A percentile compares a stretch with the other conserved stretches of the same genome.
These are phyloP conservation scores for Vireo griseus DNA, from an alignment of 2,797 vertebrate species.

Conservation along the genomic window DNA sequence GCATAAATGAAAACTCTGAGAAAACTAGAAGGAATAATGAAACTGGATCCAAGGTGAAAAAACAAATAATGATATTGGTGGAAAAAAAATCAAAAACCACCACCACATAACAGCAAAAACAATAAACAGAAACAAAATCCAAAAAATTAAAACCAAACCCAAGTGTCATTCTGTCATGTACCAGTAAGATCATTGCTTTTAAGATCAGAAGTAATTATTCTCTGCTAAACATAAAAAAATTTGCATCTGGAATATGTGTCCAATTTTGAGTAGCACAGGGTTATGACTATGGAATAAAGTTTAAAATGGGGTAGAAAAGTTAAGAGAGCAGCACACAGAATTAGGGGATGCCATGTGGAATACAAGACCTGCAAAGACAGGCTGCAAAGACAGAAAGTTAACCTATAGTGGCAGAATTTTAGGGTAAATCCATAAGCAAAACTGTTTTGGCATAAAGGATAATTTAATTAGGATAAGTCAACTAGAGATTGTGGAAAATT, in stretches of 20 bases:
- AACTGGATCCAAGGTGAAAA: not conserved
- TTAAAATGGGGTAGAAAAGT: not conserved
- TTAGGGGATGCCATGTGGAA: not conserved
- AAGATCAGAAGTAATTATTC: not conserved
- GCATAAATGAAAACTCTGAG: not conserved
- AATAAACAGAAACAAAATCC: not conserved
- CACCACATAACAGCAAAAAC: not conserved
- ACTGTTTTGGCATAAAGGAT: not conserved
- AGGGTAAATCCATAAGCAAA: not conserved
- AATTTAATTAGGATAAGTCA: not conserved
- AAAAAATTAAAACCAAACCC: not conserved
- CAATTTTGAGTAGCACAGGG: not conserved
- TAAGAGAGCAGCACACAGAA: not conserved
- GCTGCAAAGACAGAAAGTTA: not conserved
- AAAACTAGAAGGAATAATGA: not conserved
- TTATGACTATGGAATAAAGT: not conserved
- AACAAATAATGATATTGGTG: not conserved
- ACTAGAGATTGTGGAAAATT: not conserved
- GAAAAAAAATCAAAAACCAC: rapidly evolving
- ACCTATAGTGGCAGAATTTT: not conserved
- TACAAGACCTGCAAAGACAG: not conserved
- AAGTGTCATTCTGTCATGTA: rapidly evolving
- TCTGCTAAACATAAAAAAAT: not conserved
- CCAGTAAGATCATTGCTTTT: not conserved
- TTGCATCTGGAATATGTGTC: not conserved